Conservation (phyloP, 2,888 invertebrate genomes). For the Tenthredo amoena region DNA sequence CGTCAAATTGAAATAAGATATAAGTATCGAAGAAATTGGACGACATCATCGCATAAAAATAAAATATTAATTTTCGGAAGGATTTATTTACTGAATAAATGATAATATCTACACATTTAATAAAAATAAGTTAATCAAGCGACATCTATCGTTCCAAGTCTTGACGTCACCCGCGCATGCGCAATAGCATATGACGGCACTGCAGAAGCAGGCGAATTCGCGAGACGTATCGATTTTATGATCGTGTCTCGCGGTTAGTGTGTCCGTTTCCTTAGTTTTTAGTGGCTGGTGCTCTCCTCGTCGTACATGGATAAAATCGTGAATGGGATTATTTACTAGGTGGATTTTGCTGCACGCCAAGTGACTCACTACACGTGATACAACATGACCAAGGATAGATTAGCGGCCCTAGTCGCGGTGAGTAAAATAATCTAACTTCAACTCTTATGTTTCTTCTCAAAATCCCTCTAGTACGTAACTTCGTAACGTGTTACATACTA, state of each 20-base stretch:
- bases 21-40: constrained; percentile 30
- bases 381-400: constrained; percentile 96
- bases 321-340: constrained; percentile 84
- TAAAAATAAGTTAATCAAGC: neutral
- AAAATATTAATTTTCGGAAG: constrained; percentile 53
- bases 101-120: neutral
- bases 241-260: constrained; percentile 80
- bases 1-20: constrained; percentile 50
- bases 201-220: constrained; percentile 83
- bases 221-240: constrained; percentile 89
- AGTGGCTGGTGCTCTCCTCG: constrained; percentile 80
- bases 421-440: constrained; percentile 76
- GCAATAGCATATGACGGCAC: constrained; percentile 79
- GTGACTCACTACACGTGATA: constrained; percentile 67
- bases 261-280: constrained; percentile 78
- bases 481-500: neutral
- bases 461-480: neutral
- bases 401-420: constrained; percentile 97
- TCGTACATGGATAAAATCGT: constrained; percentile 86
- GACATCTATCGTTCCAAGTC: constrained; percentile 57
- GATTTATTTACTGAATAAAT: constrained; percentile 61
- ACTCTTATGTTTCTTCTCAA: neutral
- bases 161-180: constrained; percentile 79
- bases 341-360: constrained; percentile 71
- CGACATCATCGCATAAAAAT: constrained; percentile 50